These are phyloP conservation scores for Microctonus hyperodae DNA, from an alignment of 2,888 invertebrate species.

Conservation along the genomic window DNA sequence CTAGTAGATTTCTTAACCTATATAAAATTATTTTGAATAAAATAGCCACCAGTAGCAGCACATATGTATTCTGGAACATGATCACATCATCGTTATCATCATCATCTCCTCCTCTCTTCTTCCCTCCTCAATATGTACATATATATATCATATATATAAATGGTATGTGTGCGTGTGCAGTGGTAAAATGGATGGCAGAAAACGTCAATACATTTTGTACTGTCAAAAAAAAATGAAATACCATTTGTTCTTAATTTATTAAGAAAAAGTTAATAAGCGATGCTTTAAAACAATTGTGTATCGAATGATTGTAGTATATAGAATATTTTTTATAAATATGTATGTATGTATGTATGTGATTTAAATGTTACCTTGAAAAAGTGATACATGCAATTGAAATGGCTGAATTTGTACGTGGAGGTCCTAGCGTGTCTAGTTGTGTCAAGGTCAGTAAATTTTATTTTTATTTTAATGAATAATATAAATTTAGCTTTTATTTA, in stretches of 20 bases:
- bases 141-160: too few species aligned
- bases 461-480: conserved; percentile 1
- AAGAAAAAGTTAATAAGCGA: conserved; percentile 8
- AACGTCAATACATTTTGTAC: conserved; percentile 60
- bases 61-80: too few species aligned
- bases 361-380: conserved; percentile 42
- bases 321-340: not conserved
- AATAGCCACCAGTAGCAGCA: too few species aligned
- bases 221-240: conserved; percentile 40
- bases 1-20: too few species aligned
- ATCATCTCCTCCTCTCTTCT: too few species aligned
- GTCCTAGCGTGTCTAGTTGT: conserved; percentile 63
- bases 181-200: conserved; percentile 59
- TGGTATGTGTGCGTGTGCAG: conserved; percentile 44
- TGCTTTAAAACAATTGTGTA: not conserved
- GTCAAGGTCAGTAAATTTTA: conserved; percentile 57
- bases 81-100: too few species aligned
- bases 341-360: conserved; percentile 32
- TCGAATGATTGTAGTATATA: conserved; percentile 30
- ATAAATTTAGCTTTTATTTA: not conserved
- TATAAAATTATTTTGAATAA: too few species aligned
- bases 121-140: too few species aligned
- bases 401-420: conserved; percentile 66
- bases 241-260: conserved; percentile 45
- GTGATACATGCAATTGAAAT: conserved; percentile 46